A percentile compares a stretch with the other conserved stretches of the same genome.
Conservation (phyloP, 2,888 invertebrate species). For the Patella depressa region DNA sequence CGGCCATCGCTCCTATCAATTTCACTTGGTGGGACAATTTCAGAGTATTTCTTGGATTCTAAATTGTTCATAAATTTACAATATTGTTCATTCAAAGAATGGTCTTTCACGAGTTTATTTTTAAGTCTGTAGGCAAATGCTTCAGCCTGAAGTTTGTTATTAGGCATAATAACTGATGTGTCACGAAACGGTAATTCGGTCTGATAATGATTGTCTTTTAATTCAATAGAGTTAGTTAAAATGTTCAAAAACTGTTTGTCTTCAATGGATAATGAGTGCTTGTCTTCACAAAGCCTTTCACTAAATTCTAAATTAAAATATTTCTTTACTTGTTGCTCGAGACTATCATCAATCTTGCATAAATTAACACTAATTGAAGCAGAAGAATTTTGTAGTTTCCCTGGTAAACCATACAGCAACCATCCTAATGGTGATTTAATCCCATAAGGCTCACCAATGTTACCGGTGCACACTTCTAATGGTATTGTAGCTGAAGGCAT, state of each 20-base stretch:
- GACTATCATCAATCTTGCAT: slow-evolving; percentile 77
- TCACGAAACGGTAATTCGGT: slow-evolving; percentile 27
- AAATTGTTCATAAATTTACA: too few relatives aligned
- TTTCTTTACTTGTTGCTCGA: slow-evolving; percentile 82
- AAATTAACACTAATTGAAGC: slow-evolving; percentile 14
- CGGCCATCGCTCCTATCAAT: too few relatives aligned
- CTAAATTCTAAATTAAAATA: slow-evolving; percentile 20
- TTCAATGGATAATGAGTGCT: slow-evolving; percentile 86
- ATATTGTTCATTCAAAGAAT: too few relatives aligned
- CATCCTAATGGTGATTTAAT: slow-evolving; percentile 26
- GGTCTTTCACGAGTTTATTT: too few relatives aligned
- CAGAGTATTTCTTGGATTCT: too few relatives aligned
- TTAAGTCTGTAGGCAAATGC: too few relatives aligned
- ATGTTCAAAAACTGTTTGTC: slow-evolving; percentile 8
- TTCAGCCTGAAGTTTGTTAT: too few relatives aligned
- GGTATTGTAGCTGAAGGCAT: slow-evolving; percentile 9
- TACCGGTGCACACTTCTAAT: background rate
- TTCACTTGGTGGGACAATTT: too few relatives aligned
- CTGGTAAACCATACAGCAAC: slow-evolving; percentile 27
- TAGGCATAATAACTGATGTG: slow-evolving; percentile 12
- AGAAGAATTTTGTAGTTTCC: background rate
- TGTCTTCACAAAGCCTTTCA: slow-evolving; percentile 79
- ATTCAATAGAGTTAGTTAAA: slow-evolving; percentile 14
- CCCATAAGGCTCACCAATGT: slow-evolving; percentile 26
- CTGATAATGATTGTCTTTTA: slow-evolving; percentile 20